These are phyloP conservation scores for Laticauda colubrina DNA, from an alignment of 2,113 vertebrate genomes.

Conservation along the genomic window DNA sequence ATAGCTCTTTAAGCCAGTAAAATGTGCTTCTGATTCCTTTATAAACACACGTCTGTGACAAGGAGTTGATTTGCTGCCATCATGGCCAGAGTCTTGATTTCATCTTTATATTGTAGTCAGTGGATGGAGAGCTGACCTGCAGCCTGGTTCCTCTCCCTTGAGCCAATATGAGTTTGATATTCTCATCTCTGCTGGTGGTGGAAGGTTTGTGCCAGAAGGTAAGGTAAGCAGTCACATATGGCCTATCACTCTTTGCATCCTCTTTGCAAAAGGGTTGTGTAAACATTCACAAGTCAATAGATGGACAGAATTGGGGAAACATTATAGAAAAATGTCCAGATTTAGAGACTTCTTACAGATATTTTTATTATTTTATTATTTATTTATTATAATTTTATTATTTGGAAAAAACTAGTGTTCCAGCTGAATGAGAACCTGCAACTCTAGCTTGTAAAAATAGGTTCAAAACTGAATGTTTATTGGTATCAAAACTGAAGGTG, in stretches of 20 bases:
- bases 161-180: slow-evolving; percentile 83
- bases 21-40: not conserved
- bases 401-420: not conserved
- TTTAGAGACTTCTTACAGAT: not conserved
- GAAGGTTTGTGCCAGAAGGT: slow-evolving; percentile 89
- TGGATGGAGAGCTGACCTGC: slow-evolving; percentile 83
- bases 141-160: slow-evolving; percentile 74
- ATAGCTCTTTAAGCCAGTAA: not conserved
- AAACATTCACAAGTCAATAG: not conserved
- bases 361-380: not conserved
- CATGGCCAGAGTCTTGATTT: not conserved
- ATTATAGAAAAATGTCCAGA: not conserved
- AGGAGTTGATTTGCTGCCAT: not conserved
- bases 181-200: slow-evolving; percentile 90
- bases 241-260: not conserved
- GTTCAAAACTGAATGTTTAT: not conserved
- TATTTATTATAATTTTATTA: not conserved
- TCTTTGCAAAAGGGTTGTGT: not conserved
- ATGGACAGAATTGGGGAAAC: not conserved
- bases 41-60: not conserved
- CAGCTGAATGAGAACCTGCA: not conserved
- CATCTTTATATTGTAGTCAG: slow-evolving; percentile 49
- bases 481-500: not conserved
- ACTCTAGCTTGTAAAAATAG: not conserved
- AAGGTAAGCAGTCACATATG: slow-evolving; percentile 36